Conservation (phyloP, 2,113 vertebrate species). For the Grantiella picta region DNA sequence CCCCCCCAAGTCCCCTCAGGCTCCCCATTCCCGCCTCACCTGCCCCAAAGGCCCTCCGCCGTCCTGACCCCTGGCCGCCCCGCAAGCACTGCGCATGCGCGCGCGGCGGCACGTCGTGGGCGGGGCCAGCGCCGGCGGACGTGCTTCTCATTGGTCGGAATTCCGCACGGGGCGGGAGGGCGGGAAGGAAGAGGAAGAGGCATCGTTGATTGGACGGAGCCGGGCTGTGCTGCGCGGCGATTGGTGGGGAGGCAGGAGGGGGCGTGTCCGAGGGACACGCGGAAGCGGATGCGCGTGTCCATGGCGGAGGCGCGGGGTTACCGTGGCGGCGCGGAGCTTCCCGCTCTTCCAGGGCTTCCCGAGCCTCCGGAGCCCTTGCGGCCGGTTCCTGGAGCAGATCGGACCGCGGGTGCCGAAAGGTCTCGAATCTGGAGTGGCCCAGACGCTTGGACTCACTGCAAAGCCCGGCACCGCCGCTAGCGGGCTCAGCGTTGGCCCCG, state of each 20-base stretch:
- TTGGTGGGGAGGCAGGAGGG: rapidly evolving
- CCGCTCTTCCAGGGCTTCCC: too few species aligned
- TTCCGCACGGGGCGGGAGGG: rapidly evolving
- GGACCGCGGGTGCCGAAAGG: too few species aligned
- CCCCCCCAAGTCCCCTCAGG: too few species aligned
- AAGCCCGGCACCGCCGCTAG: background rate
- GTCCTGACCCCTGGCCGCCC: background rate
- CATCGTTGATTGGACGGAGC: background rate
- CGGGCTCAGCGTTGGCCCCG: background rate
- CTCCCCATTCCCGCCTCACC: background rate
- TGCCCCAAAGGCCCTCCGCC: background rate
- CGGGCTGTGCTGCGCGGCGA: background rate
- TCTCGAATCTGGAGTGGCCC: background rate
- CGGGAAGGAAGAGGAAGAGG: rapidly evolving
- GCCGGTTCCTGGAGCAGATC: background rate
- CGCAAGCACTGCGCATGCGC: background rate
- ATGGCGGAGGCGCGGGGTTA: rapidly evolving
- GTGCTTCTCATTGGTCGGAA: background rate
- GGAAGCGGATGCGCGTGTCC: background rate
- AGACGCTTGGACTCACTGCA: background rate
- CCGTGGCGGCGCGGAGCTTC: rapidly evolving
- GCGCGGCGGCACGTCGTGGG: rapidly evolving
- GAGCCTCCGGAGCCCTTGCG: too few species aligned
- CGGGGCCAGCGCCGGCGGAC: rapidly evolving
- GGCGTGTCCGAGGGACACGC: background rate